Evolutionary conservation across 2,888 invertebrate genomes (phyloP).

Genomic region (Pocota personata): DNA sequence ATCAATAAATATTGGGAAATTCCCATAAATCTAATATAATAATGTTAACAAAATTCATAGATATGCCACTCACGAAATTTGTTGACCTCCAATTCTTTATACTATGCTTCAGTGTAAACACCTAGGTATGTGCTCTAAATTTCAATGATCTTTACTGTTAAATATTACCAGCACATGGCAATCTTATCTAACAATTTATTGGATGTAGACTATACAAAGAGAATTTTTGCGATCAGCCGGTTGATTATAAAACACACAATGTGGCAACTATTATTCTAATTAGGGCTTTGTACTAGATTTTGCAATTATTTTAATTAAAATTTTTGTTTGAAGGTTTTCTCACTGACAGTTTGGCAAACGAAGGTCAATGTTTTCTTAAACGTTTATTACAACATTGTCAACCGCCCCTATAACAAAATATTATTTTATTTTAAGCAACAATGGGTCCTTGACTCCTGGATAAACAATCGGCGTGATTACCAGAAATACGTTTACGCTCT

Average conservation of each 20-base stretch:
- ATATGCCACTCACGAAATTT: background rate
- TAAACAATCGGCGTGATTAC: background rate
- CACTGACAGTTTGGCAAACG: background rate
- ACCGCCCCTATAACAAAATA: background rate
- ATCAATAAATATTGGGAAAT: background rate
- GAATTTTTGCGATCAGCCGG: background rate
- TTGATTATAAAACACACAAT: background rate
- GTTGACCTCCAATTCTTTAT: background rate
- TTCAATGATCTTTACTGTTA: background rate
- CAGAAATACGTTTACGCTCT: conserved; percentile 8
- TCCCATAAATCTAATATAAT: background rate
- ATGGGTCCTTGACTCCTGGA: conserved; percentile 5
- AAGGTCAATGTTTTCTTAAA: background rate
- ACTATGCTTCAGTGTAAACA: background rate
- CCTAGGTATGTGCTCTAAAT: background rate
- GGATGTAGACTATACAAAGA: background rate
- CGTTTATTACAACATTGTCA: background rate
- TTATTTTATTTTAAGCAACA: background rate
- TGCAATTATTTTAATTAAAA: too few relatives aligned
- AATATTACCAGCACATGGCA: too few relatives aligned
- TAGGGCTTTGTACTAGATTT: background rate
- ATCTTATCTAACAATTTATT: background rate
- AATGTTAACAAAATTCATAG: background rate
- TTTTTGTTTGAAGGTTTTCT: background rate
- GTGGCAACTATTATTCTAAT: background rate